Evolutionary conservation across 2,113 vertebrate genomes (phyloP).

Genomic region (Eurypyga helias): DNA sequence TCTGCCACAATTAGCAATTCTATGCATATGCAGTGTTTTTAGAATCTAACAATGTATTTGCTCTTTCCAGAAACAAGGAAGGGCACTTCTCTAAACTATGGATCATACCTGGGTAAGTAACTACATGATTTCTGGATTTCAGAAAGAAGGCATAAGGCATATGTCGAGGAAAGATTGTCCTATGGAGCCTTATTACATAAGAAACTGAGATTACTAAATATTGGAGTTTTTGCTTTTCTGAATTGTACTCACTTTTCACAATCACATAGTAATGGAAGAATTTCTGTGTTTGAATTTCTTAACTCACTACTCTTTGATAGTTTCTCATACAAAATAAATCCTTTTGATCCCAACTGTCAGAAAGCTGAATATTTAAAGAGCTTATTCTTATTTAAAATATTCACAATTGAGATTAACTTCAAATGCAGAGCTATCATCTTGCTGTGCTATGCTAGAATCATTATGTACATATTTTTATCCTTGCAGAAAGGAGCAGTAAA

Average conservation of each 20-base stretch:
- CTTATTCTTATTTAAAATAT: neutral
- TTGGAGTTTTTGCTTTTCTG: neutral
- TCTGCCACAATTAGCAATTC: neutral
- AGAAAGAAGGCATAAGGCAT: neutral
- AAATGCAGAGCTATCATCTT: neutral
- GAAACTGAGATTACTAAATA: neutral
- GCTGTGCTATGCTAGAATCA: neutral
- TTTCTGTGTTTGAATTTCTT: neutral
- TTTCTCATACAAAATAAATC: neutral
- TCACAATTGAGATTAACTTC: neutral
- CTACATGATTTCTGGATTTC: neutral
- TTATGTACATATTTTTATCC: neutral
- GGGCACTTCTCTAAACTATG: neutral
- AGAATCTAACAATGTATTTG: neutral
- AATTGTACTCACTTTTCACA: neutral
- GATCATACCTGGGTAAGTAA: neutral
- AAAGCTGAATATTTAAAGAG: neutral
- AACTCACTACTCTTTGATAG: neutral
- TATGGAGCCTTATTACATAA: neutral
- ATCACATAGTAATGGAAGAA: neutral
- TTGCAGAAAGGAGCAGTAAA: neutral
- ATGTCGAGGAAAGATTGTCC: neutral
- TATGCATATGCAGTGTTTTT: neutral
- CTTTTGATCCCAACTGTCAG: neutral
- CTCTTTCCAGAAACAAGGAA: neutral